Conservation (phyloP, 2,888 invertebrate genomes). For the Gonocerus acuteangulatus region DNA sequence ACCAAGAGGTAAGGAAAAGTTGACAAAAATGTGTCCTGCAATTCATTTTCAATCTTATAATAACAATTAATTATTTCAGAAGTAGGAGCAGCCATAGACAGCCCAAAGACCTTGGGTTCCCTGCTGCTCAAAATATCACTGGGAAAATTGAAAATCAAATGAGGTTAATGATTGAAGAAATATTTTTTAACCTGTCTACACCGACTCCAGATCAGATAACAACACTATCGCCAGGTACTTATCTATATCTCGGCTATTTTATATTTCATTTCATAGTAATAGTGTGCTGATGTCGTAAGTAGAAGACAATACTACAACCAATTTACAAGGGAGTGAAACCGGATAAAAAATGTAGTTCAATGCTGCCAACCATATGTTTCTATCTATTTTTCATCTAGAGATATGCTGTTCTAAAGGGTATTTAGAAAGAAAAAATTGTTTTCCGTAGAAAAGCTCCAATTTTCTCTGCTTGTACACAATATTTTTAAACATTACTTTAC, state of each 20-base stretch:
- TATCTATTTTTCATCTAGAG: too few relatives aligned
- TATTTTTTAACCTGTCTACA: constrained; percentile 32
- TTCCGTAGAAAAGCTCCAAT: too few relatives aligned
- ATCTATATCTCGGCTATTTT: too few relatives aligned
- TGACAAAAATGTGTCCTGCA: too few relatives aligned
- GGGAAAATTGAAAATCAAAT: constrained; percentile 28
- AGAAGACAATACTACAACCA: background rate
- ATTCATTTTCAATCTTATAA: too few relatives aligned
- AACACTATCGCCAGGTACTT: constrained; percentile 11
- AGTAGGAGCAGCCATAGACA: background rate
- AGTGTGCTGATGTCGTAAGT: background rate
- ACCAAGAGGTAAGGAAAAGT: too few relatives aligned
- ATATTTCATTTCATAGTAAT: background rate
- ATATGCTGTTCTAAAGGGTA: too few relatives aligned
- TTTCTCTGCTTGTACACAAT: too few relatives aligned
- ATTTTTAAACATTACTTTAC: background rate
- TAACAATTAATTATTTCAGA: background rate
- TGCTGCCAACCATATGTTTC: too few relatives aligned
- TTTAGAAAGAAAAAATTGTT: too few relatives aligned
- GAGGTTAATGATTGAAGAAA: constrained; percentile 32
- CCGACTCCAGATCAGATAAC: constrained; percentile 6
- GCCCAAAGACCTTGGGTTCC: constrained; percentile 11
- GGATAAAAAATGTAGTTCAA: too few relatives aligned
- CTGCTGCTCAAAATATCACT: constrained; percentile 13
- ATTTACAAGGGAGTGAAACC: background rate